Evolutionary conservation across 2,113 vertebrate species (phyloP), one percentile per base, ranked within the genome.

Genomic region (Embiotoca jacksoni): DNA sequence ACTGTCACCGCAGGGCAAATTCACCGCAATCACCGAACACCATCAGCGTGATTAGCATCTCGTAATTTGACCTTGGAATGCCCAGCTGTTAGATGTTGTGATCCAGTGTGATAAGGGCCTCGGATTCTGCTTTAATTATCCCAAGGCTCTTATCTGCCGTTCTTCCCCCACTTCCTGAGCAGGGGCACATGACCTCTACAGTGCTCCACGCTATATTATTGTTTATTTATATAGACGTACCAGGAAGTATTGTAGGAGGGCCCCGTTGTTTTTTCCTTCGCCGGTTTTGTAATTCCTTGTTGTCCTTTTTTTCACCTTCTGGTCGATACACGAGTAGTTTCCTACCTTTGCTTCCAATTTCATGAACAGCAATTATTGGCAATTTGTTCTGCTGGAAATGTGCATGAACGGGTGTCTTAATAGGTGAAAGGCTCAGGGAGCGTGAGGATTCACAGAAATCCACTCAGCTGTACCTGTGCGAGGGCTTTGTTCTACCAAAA

Each of bases 341-440:
- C 95, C 96, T 95, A 95, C 94, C 94, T 87, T 92, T 93, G 92
- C 95, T 96, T 96, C 94, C 94, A 93, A 95, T 96, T 80, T 96
- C 94, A 93, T 92, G 94, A 92, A 92, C 80, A 92, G 89, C 92
- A 92, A 93, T 94, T 94, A 92, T 91, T 92, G 95, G 94, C 95
- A 96, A 90, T 91, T 88, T 90, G 90, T 93, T 89, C 78, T 7
- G 37, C 59, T 54, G 52, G 30, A 0, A 0, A 52, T 49, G 53
- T 47, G 52, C 36, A 54, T 73, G 80, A 55, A 62, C 56, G 39
- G 50, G 23, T 44, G 49, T 70, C 39, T 80, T 41, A 64, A 65
- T 71, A 66, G 69, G 61, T 39, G 14, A 65, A 55, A 53, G 50
- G 61, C 53, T 35, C 10, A 41, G 55, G 33, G 35, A 32, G 49